A percentile compares a stretch with the other conserved stretches of the same genome.
Evolutionary conservation across 2,113 vertebrate genomes (phyloP).

Genomic region (Procavia capensis): DNA sequence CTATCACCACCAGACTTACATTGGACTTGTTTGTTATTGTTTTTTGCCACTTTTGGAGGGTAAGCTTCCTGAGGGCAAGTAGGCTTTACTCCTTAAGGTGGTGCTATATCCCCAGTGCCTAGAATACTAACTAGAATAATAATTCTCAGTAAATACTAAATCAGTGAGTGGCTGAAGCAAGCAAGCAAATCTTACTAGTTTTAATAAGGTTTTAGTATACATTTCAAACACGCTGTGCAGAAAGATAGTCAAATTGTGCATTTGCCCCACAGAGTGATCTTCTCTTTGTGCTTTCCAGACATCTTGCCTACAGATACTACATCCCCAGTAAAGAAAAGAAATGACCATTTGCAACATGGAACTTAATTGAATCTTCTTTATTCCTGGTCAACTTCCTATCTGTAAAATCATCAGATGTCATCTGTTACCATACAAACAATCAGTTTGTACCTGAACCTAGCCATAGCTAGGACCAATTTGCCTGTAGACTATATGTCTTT

Average conservation of each 20-base stretch:
- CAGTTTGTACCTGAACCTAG: not conserved
- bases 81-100: not conserved
- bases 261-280: not conserved
- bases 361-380: not conserved
- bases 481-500: not conserved
- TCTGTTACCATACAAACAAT: not conserved
- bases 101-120: not conserved
- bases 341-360: not conserved
- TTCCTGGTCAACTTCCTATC: not conserved
- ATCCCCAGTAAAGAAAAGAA: constrained; percentile 15
- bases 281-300: not conserved
- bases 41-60: not conserved
- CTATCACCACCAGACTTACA: not conserved
- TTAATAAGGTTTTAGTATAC: not conserved
- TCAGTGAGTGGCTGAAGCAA: not conserved
- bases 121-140: not conserved
- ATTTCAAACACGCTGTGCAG: not conserved
- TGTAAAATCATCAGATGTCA: not conserved
- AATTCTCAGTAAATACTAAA: not conserved
- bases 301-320: not conserved
- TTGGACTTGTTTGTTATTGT: not conserved
- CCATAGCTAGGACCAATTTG: not conserved
- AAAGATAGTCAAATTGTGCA: not conserved
- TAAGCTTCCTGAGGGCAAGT: not conserved
- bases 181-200: not conserved